A percentile compares a stretch with the other conserved stretches of the same genome.
Evolutionary conservation across 1,140 invertebrate species (phyloP).

Genomic region (Augochlora pura): DNA sequence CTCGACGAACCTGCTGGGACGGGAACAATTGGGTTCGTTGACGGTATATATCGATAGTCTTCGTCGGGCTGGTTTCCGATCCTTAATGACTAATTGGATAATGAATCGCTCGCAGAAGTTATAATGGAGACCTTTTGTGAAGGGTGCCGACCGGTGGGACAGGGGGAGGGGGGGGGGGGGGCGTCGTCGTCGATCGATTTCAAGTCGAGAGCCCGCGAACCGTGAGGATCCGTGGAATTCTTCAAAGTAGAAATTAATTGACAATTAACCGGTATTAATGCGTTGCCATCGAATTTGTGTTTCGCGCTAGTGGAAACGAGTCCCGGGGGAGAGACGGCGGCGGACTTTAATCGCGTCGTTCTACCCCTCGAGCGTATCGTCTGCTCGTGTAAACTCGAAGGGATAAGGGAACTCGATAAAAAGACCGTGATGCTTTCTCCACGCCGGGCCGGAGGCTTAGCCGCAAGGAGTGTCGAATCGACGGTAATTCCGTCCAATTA

Average conservation of each 20-base stretch:
- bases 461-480: slow-evolving; percentile 62
- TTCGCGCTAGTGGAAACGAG: slow-evolving; percentile 34
- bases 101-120: slow-evolving; percentile 24
- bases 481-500: slow-evolving; percentile 69
- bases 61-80: neutral
- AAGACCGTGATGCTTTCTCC: slow-evolving; percentile 54
- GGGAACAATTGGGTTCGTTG: neutral
- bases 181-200: neutral
- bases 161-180: neutral
- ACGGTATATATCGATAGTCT: slow-evolving; percentile 15
- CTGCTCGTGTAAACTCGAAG: slow-evolving; percentile 56
- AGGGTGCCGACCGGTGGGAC: neutral
- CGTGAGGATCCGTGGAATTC: slow-evolving; percentile 7
- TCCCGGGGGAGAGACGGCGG: slow-evolving; percentile 1
- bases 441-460: slow-evolving; percentile 45
- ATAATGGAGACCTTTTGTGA: slow-evolving; percentile 22
- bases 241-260: slow-evolving; percentile 59
- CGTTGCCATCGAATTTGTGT: slow-evolving; percentile 28
- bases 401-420: slow-evolving; percentile 60
- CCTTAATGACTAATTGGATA: slow-evolving; percentile 31
- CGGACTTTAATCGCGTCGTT: slow-evolving; percentile 40
- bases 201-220: neutral
- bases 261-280: slow-evolving; percentile 58
- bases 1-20: no score
- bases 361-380: slow-evolving; percentile 30